These are phyloP conservation scores for Apis laboriosa DNA, from an alignment of 1,140 invertebrate genomes.

Conservation along the genomic window DNA sequence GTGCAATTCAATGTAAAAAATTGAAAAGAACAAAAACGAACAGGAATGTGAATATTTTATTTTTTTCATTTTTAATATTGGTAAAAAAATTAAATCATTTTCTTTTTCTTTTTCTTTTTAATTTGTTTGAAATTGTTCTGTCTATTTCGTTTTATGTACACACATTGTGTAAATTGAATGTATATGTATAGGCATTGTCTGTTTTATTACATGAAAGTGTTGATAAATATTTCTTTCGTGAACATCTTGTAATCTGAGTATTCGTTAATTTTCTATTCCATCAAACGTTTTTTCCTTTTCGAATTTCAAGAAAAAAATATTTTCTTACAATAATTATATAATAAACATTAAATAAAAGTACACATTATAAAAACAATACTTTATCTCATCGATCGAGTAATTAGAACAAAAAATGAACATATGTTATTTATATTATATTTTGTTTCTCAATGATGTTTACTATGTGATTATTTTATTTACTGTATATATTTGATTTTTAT, in stretches of 20 bases:
- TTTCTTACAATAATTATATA: not conserved
- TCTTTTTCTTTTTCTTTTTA: not conserved
- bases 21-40: not conserved
- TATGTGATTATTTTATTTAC: not conserved
- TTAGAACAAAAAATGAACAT: not conserved
- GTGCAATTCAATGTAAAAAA: not conserved
- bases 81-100: not conserved
- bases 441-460: not conserved
- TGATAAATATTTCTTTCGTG: slow-evolving; percentile 29
- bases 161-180: not conserved
- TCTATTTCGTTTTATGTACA: not conserved
- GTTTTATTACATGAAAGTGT: slow-evolving; percentile 18
- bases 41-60: not conserved
- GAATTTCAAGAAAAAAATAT: not conserved
- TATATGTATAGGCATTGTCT: not conserved
- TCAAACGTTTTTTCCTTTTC: not conserved
- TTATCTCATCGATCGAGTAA: slow-evolving; percentile 10
- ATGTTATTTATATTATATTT: not conserved
- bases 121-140: not conserved
- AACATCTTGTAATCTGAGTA: not conserved
- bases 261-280: slow-evolving; percentile 5
- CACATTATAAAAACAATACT: not conserved
- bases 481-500: not conserved
- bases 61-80: not conserved
- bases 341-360: not conserved